phyloP scores from a whole-genome alignment of 2,113 vertebrate species.

The Anthoscopus minutus region DNA sequence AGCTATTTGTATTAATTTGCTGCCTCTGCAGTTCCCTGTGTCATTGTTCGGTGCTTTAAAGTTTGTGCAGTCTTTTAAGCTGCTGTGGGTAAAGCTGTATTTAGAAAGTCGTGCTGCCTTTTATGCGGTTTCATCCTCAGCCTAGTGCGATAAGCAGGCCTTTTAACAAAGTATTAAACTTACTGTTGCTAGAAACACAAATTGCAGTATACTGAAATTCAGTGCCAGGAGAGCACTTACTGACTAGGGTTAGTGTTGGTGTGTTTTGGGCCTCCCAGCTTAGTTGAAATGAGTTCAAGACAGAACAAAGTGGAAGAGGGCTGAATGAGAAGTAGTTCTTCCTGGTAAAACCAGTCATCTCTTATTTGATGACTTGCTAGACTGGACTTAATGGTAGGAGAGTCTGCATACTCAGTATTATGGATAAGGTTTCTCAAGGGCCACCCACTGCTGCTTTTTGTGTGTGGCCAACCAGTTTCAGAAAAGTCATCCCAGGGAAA shows the following conservation, averaged over 20 bases:
- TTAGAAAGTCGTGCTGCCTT: not conserved
- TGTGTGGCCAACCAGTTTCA: not conserved
- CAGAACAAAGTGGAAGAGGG: not conserved
- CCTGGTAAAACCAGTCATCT: conserved; percentile 26
- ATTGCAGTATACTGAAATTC: not conserved
- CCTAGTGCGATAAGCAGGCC: not conserved
- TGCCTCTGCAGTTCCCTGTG: not conserved
- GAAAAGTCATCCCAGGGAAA: not conserved
- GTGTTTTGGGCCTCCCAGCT: not conserved
- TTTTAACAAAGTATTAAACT: not conserved
- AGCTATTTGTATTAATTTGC: not conserved
- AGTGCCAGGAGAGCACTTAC: not conserved
- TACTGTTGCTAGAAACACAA: not conserved
- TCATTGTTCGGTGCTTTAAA: not conserved
- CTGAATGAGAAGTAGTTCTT: not conserved
- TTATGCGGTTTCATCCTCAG: not conserved
- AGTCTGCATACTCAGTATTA: not conserved
- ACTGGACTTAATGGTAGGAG: not conserved
- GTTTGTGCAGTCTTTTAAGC: not conserved
- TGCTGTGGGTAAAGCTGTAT: not conserved
- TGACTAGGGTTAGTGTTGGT: not conserved
- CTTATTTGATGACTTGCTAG: conserved; percentile 1
- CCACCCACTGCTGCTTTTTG: not conserved
- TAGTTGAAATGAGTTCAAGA: not conserved
- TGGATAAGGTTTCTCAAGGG: not conserved